Evolutionary conservation across 2,113 vertebrate genomes (phyloP), one percentile per base, ranked within the genome.

Genomic region (Pseudorhombus dupliciocellatus): DNA sequence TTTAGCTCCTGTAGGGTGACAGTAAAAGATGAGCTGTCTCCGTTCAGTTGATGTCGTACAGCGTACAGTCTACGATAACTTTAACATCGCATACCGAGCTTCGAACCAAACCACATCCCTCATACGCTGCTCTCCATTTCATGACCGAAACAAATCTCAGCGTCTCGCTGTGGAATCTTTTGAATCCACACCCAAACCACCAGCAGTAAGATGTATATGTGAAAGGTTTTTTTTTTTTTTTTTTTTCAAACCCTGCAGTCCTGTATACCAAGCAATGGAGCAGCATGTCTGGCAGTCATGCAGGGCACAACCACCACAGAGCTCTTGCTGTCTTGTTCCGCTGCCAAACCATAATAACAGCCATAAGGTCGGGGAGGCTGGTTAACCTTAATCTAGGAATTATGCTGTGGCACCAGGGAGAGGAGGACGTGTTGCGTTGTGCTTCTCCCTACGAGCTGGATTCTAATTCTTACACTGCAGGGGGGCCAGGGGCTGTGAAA

Each of bases 311-410:
- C 81, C 83, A 84, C 81, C 70, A 66, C 57, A 81, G 76, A 34
- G 66, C 75, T 77, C 87, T 37, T 85, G 85, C 70, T 86, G 69
- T 84, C 59, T 76, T 86, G 80, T 88, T 89, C 75, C 75, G 54
- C 69, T 52, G 83, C 79, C 88, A 91, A 86, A 59, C 82, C 83
- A 90, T 87, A 90, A 90, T 87, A 86, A 86, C 85, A 89, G 79
- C 85, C 87, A 76, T 88, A 86, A 79, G 86, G 86, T 84, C 79
- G 67, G 61, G 86, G 74, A 81, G 77, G 78, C 86, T 89, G 52
- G 80, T 89, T 90, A 88, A 87, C 84, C 87, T 87, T 89, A 89
- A 92, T 91, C 85, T 84, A 76, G 74, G 85, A 88, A 90, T 92
- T 88, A 89, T 34, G 70, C 78, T 83, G 82, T 87, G 90, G 88